Base-by-base conservation (phyloP, 2,113 vertebrate genomes). In the Sterrhoptilus dennistouni region DNA sequence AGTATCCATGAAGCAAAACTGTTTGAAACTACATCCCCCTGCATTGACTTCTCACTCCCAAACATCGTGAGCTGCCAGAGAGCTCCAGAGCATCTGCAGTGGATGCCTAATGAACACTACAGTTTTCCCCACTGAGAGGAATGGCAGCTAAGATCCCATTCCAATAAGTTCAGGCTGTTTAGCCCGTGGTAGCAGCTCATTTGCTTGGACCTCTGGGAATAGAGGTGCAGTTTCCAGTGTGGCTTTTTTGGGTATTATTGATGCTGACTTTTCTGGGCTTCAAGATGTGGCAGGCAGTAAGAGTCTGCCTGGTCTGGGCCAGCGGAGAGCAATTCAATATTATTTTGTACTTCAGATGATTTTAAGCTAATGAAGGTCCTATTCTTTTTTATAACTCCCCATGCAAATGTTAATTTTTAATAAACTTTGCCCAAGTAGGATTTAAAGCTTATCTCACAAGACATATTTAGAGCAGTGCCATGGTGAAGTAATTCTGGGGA, bases 351-450 rank as follows among this genome's bases (percentile, higher is more conserved):
- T 80, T 92, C 3, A 15, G 49, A 90, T 78, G 83, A 93, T 87
- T 94, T 95, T 93, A 91, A 78, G 70, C 80, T 96, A 97, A 97
- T 92, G 90, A 96, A 93, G 86, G 84, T 36, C 93, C 90, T 89
- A 93, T 95, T 90, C 70, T 87, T 83, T 82, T 78, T 77, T 76
- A 45, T 82, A 95, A 85, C 81, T 71, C 77, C 81, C 88, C 91
- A 83, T 96, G 93, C 87, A 97, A 95, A 97, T 97, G 96, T 97
- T 97, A 97, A 97, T 96, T 97, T 97, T 97, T 97, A 97, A 97
- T 97, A 97, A 97, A 97, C 95, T 96, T 97, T 95, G 77, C 93
- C 95, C 94, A 95, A 96, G 95, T 87, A 95, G 97, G 97, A 96
- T 97, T 98, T 97, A 96, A 96, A 95, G 93, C 97, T 97, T 97